phyloP scores from a whole-genome alignment of 2,797 vertebrate genomes.

The Natrix natrix region DNA sequence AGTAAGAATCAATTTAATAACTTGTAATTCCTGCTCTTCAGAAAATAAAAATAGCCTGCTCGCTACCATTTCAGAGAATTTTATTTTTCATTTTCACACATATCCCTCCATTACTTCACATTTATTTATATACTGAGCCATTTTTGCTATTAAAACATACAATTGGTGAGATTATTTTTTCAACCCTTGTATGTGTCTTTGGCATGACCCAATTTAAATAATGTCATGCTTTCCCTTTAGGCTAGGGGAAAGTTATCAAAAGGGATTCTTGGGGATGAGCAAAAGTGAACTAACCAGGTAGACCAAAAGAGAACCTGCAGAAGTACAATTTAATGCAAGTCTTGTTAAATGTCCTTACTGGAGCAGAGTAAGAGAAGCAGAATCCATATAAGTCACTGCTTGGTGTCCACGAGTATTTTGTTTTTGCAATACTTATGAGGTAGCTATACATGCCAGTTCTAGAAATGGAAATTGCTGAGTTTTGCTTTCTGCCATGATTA shows the following conservation, averaged over 20 bases:
- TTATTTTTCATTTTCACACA: background rate
- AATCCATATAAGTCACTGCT: background rate
- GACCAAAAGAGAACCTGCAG: background rate
- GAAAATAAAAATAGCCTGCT: background rate
- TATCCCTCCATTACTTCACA: background rate
- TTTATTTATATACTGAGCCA: background rate
- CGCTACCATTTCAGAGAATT: background rate
- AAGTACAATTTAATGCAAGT: background rate
- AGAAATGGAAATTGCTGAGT: background rate
- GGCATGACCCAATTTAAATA: background rate
- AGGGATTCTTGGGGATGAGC: background rate
- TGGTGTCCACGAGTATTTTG: background rate
- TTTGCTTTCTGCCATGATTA: background rate
- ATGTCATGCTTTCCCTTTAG: background rate
- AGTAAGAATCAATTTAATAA: background rate
- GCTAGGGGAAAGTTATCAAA: background rate
- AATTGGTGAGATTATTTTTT: background rate
- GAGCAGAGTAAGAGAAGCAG: background rate
- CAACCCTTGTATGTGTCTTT: background rate
- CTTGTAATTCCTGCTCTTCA: background rate
- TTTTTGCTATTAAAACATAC: background rate
- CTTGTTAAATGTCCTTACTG: background rate
- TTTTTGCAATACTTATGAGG: background rate
- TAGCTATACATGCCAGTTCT: background rate
- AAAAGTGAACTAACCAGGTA: background rate